Evolutionary conservation across 2,797 vertebrate species (phyloP).

Genomic region (Lepus townsendii): DNA sequence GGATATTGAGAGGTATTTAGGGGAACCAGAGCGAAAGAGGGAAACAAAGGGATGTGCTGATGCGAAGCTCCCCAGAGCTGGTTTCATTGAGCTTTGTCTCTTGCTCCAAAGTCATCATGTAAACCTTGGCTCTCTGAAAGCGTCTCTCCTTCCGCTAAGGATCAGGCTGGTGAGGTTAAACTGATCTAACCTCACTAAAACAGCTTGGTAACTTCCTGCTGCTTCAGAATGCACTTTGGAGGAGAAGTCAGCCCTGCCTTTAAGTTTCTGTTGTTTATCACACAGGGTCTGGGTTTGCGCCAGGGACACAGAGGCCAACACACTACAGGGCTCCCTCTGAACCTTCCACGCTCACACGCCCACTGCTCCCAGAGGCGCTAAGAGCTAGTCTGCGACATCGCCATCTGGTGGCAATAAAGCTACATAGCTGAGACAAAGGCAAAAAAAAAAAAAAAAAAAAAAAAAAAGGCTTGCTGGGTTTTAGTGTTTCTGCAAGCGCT

Average conservation of each 20-base stretch:
- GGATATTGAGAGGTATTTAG: neutral
- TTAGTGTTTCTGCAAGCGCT: neutral
- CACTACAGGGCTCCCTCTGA: neutral
- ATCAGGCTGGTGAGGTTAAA: neutral
- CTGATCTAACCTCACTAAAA: neutral
- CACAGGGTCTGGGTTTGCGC: neutral
- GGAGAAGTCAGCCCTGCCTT: neutral
- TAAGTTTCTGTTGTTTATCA: neutral
- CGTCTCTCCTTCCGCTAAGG: neutral
- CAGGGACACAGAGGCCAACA: too few relatives aligned
- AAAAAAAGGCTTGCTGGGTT: neutral
- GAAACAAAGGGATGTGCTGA: neutral
- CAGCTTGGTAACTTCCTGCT: neutral
- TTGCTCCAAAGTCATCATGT: neutral
- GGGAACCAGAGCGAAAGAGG: neutral
- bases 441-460: too few relatives aligned
- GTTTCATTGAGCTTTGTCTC: neutral
- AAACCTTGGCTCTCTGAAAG: neutral
- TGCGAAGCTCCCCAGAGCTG: neutral
- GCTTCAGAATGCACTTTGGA: neutral
- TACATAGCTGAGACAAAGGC: neutral
- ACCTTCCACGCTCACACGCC: neutral
- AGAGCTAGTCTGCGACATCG: conserved; percentile 50
- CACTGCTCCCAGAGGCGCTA: neutral
- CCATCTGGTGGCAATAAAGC: conserved; percentile 78